A percentile compares a stretch with the other conserved stretches of the same genome.
phyloP scores from a whole-genome alignment of 2,888 invertebrate genomes.

The Tridacna crocea region DNA sequence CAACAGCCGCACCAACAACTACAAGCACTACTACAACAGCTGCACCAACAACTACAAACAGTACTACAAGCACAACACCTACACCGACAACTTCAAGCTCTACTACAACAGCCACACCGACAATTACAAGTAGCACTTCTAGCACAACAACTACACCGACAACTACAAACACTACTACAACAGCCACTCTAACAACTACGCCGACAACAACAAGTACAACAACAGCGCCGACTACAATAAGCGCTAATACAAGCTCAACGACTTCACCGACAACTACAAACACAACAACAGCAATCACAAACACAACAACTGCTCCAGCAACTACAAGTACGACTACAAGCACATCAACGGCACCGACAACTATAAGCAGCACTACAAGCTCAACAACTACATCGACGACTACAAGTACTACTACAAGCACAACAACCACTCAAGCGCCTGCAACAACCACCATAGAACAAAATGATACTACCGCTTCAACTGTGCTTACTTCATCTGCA shows the following conservation, averaged over 20 bases:
- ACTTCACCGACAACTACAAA: background rate
- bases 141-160: background rate
- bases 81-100: background rate
- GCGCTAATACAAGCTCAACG: background rate
- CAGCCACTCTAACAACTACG: background rate
- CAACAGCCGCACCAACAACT: background rate
- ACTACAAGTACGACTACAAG: background rate
- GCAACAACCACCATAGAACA: background rate
- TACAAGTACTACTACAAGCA: background rate
- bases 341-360: background rate
- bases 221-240: background rate
- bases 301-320: background rate
- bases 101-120: background rate
- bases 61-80: background rate
- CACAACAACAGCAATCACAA: background rate
- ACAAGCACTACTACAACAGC: background rate
- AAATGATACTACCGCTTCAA: background rate
- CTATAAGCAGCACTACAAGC: background rate
- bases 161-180: background rate
- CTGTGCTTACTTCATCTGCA: background rate
- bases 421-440: background rate
- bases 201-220: background rate
- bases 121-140: background rate
- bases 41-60: background rate
- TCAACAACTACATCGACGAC: background rate